phyloP scores from a whole-genome alignment of 1,140 invertebrate genomes.

The Lasioglossum albipes region DNA sequence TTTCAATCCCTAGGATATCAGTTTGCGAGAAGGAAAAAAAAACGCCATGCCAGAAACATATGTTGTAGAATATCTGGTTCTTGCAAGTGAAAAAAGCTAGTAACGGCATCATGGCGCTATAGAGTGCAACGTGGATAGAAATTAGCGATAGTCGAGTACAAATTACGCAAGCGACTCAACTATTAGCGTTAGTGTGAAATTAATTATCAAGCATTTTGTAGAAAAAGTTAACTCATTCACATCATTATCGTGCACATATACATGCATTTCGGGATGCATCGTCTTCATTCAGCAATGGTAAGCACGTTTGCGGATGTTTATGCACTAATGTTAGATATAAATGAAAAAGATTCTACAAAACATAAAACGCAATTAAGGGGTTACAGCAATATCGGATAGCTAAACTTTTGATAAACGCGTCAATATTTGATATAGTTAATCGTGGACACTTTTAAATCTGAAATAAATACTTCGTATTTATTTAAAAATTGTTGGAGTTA shows the following conservation, averaged over 20 bases:
- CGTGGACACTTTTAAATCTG: too few species aligned
- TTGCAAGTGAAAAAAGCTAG: conserved; percentile 58
- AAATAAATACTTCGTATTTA: too few species aligned
- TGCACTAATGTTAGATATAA: too few species aligned
- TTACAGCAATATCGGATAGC: too few species aligned
- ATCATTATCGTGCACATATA: background rate
- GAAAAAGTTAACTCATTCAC: background rate
- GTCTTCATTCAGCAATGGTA: too few species aligned
- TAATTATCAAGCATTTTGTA: background rate
- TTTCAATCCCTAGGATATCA: conserved; percentile 51
- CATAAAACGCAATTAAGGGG: too few species aligned
- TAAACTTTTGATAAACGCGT: too few species aligned
- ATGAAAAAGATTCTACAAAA: too few species aligned
- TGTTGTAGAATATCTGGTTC: conserved; percentile 69
- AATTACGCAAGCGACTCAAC: conserved; percentile 1
- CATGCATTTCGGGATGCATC: background rate
- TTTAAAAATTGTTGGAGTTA: too few species aligned
- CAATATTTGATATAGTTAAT: too few species aligned
- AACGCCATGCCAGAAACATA: conserved; percentile 78
- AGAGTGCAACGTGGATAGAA: background rate
- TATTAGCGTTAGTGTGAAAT: conserved; percentile 7
- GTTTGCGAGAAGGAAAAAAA: conserved; percentile 41
- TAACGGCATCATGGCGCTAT: background rate
- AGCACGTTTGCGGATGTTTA: too few species aligned
- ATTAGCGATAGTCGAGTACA: background rate